phyloP scores from a whole-genome alignment of 2,797 vertebrate species.

The Ibycter americanus region DNA sequence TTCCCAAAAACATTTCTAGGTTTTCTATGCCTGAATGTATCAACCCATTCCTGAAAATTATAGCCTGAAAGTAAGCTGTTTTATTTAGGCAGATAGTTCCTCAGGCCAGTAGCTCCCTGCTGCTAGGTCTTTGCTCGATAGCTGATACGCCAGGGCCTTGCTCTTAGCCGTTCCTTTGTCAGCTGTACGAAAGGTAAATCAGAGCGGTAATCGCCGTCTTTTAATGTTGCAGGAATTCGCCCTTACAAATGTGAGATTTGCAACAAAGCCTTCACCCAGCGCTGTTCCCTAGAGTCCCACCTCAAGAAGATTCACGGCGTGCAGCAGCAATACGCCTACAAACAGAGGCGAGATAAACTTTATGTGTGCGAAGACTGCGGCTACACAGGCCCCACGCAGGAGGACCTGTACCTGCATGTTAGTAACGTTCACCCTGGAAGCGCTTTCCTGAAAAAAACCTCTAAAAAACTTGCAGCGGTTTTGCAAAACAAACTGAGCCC shows the following conservation, averaged over 20 bases:
- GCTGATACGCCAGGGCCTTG: not conserved
- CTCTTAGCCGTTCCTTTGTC: not conserved
- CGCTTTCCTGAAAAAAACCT: slow-evolving; percentile 82
- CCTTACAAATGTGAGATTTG: slow-evolving; percentile 86
- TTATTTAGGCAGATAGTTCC: not conserved
- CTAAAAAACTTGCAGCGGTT: slow-evolving; percentile 80
- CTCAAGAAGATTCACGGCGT: slow-evolving; percentile 84
- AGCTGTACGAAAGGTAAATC: not conserved
- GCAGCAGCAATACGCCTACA: slow-evolving; percentile 83
- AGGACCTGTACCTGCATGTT: slow-evolving; percentile 81
- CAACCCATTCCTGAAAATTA: not conserved
- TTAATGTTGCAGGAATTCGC: slow-evolving; percentile 76
- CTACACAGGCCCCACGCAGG: slow-evolving; percentile 81
- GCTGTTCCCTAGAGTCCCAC: slow-evolving; percentile 85
- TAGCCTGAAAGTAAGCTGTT: not conserved
- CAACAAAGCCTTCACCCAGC: slow-evolving; percentile 86
- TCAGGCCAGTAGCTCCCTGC: not conserved
- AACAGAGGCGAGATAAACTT: slow-evolving; percentile 83
- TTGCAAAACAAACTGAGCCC: slow-evolving; percentile 78
- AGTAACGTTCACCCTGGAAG: slow-evolving; percentile 76
- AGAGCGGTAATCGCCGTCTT: fast-evolving
- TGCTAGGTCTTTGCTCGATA: not conserved
- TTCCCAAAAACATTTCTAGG: not conserved
- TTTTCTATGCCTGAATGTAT: not conserved
- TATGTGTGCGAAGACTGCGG: slow-evolving; percentile 87